Percentiles rank a stretch among this genome's conserved stretches.
These are phyloP conservation scores for Pseudomyrmex dendroicus DNA, from an alignment of 1,140 invertebrate genomes.

Conservation along the genomic window DNA sequence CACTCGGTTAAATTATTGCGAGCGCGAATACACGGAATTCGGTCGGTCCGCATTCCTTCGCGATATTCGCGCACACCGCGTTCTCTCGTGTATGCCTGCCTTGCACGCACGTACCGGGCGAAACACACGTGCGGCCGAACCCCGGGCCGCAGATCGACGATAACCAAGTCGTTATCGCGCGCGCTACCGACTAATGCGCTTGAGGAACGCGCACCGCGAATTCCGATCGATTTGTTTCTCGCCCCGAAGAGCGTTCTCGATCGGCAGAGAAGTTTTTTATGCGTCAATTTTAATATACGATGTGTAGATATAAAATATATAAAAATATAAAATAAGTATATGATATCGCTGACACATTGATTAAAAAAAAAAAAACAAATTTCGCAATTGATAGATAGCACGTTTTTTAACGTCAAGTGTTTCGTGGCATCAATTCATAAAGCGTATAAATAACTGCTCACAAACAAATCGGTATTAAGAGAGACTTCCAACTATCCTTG, in stretches of 20 bases:
- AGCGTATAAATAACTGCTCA: no score
- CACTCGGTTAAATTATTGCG: conserved; percentile 14
- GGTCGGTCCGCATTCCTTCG: conserved; percentile 13
- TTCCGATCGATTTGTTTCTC: conserved; percentile 30
- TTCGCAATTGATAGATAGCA: no score
- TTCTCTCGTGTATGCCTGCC: conserved; percentile 11
- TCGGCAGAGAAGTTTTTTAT: not conserved
- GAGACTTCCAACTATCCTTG: not conserved
- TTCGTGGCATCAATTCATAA: no score
- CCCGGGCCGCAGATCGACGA: not conserved
- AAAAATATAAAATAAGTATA: no score
- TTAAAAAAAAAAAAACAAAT: no score
- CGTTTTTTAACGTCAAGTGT: no score
- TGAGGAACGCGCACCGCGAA: not conserved
- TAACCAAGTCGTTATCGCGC: conserved; percentile 14
- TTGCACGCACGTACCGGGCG: not conserved
- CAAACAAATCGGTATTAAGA: not conserved
- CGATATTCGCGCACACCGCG: not conserved
- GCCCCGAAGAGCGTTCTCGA: not conserved
- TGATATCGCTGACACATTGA: no score
- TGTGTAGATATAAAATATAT: no score
- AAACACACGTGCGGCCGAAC: conserved; percentile 43
- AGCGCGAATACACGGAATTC: conserved; percentile 52
- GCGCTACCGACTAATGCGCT: not conserved
- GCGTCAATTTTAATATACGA: no score